Conservation (phyloP, 2,888 invertebrate species). For the Clusia tigrina region DNA sequence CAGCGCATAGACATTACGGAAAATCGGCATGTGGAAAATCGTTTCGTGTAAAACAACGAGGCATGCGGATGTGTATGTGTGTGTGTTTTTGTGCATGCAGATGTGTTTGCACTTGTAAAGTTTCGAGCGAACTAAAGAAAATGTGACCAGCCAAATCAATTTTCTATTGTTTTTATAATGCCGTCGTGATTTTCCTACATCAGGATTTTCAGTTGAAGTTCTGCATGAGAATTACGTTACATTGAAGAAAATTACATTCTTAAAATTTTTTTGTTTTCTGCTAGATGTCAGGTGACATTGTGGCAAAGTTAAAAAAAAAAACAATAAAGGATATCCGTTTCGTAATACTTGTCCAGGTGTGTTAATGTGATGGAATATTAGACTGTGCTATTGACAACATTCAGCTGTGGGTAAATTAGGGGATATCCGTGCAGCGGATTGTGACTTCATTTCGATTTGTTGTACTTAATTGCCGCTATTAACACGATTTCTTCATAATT, state of each 20-base stretch:
- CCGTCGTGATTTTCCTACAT: no score
- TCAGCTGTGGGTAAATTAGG: neutral
- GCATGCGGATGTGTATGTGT: slow-evolving; percentile 30
- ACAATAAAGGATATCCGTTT: slow-evolving; percentile 46
- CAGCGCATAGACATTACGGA: neutral
- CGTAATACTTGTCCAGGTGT: slow-evolving; percentile 49
- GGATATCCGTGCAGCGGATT: neutral
- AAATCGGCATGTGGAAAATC: slow-evolving; percentile 40
- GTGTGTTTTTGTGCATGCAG: neutral
- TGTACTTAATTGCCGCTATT: no score
- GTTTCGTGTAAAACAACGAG: slow-evolving; percentile 53
- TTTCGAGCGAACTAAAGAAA: neutral
- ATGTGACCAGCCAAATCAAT: slow-evolving; percentile 16
- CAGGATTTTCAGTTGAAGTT: no score
- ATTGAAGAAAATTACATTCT: no score
- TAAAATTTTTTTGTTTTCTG: no score
- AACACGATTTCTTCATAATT: no score
- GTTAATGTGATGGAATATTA: no score
- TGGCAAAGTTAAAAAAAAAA: no score
- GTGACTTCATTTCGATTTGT: no score
- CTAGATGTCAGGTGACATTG: no score
- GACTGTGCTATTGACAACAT: slow-evolving; percentile 30
- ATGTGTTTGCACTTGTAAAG: neutral
- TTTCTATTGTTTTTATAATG: neutral
- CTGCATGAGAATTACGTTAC: no score